These are phyloP conservation scores for Hormaphis cornu DNA, from an alignment of 1,140 invertebrate genomes.

Conservation along the genomic window DNA sequence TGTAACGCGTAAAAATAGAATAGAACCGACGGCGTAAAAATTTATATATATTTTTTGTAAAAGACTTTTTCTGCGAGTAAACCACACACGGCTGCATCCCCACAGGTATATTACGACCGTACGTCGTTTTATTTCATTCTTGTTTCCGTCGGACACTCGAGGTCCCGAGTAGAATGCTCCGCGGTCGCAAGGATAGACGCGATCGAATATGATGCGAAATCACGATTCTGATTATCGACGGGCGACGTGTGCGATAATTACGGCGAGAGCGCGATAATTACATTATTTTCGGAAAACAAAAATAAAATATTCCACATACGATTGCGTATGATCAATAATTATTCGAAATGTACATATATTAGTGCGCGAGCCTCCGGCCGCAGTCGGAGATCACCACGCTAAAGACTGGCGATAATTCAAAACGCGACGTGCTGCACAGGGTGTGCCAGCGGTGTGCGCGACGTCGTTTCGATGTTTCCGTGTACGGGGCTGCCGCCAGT, in stretches of 20 bases:
- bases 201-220: slow-evolving; percentile 27
- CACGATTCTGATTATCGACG: slow-evolving; percentile 21
- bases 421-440: neutral
- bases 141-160: too few relatives aligned
- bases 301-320: neutral
- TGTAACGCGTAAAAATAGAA: too few relatives aligned
- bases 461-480: neutral
- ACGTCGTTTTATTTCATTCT: too few relatives aligned
- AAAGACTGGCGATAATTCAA: slow-evolving; percentile 26
- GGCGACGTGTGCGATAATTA: slow-evolving; percentile 24
- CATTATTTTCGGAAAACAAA: slow-evolving; percentile 10
- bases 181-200: slow-evolving; percentile 9
- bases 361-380: neutral
- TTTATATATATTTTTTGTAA: too few relatives aligned
- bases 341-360: slow-evolving; percentile 6
- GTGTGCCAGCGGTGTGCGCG: neutral
- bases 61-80: too few relatives aligned
- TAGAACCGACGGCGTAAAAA: too few relatives aligned
- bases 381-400: slow-evolving; percentile 5
- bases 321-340: slow-evolving; percentile 17
- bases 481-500: neutral
- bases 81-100: too few relatives aligned
- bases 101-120: too few relatives aligned
- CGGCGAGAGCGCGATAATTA: slow-evolving; percentile 14
- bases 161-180: too few relatives aligned